Conservation (phyloP, 2,113 vertebrate genomes). For the Plestiodon gilberti region DNA sequence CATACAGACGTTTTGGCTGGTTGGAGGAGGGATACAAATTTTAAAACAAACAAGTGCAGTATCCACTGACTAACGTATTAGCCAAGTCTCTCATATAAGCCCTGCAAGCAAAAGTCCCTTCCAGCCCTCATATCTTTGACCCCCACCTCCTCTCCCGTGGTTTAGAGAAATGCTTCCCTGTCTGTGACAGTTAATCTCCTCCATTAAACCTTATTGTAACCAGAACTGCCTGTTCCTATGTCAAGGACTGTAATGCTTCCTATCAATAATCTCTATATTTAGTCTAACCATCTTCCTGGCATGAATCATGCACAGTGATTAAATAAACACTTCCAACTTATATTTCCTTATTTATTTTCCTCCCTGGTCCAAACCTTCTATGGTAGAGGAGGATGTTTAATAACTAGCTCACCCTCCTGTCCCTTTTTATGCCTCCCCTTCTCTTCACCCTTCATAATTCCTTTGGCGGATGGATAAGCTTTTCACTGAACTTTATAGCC, state of each 20-base stretch:
- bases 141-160: not conserved
- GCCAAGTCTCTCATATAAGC: not conserved
- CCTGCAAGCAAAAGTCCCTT: not conserved
- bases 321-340: constrained; percentile 49
- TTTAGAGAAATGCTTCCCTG: not conserved
- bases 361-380: constrained; percentile 14
- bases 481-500: not conserved
- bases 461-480: not conserved
- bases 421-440: not conserved
- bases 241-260: constrained; percentile 3
- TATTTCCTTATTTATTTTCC: constrained; percentile 44
- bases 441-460: not conserved
- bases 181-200: constrained; percentile 8
- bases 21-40: not conserved
- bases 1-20: not conserved
- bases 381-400: constrained; percentile 18
- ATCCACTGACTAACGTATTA: not conserved
- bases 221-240: constrained; percentile 38
- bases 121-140: not conserved
- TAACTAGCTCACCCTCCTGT: not conserved
- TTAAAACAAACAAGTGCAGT: not conserved
- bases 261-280: constrained; percentile 54
- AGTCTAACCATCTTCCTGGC: constrained; percentile 34
- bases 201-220: constrained; percentile 37
- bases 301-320: constrained; percentile 18